Conservation (phyloP, 2,888 invertebrate genomes). For the Caradrina clavipalpis region DNA sequence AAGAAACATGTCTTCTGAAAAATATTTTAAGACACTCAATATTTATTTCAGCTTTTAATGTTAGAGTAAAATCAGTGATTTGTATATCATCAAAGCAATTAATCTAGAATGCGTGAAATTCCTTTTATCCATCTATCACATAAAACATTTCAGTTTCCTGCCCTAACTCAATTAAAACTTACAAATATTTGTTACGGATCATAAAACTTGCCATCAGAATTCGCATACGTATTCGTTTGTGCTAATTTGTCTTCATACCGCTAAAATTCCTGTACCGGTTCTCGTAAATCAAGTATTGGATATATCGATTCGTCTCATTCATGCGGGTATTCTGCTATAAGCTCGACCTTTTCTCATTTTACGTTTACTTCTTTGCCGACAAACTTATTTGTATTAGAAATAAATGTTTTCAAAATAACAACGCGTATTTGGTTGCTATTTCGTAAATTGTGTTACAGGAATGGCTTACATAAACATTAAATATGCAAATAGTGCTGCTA, state of each 20-base stretch:
- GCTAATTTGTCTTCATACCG: constrained; percentile 26
- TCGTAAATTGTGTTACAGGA: not conserved
- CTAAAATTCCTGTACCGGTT: constrained; percentile 41
- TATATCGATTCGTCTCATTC: constrained; percentile 52
- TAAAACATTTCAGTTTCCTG: not conserved
- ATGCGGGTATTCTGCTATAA: constrained; percentile 35
- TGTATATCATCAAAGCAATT: constrained; percentile 1
- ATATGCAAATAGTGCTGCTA: constrained; percentile 21
- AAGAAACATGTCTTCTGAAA: constrained; percentile 4
- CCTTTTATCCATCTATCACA: not conserved
- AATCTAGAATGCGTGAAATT: not conserved
- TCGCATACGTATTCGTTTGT: constrained; percentile 8
- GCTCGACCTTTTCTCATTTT: not conserved
- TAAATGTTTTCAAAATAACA: not conserved
- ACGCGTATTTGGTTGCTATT: not conserved
- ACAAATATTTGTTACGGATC: not conserved
- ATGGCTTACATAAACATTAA: constrained; percentile 14
- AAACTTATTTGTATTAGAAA: not conserved
- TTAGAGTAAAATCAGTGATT: constrained; percentile 8
- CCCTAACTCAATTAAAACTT: not conserved
- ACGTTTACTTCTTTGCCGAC: not conserved
- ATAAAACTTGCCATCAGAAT: constrained; percentile 15
- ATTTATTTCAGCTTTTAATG: constrained; percentile 9
- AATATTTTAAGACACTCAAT: not conserved
- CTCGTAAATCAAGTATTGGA: constrained; percentile 38